These are phyloP conservation scores for Saturnia pavonia DNA, from an alignment of 2,888 invertebrate genomes.

Conservation along the genomic window DNA sequence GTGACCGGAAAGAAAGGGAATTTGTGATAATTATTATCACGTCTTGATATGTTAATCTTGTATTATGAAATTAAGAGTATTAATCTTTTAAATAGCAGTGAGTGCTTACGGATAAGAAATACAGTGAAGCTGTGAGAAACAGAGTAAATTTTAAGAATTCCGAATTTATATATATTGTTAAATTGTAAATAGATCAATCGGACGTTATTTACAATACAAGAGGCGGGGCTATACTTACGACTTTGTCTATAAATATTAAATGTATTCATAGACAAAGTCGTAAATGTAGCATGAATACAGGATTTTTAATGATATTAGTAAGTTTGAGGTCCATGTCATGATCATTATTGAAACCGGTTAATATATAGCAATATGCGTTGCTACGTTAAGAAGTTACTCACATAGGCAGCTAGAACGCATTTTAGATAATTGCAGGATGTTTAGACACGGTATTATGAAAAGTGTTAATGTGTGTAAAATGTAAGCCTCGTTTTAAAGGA, in stretches of 20 bases:
- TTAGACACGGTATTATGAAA: background rate
- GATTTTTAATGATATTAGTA: background rate
- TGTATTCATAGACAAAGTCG: background rate
- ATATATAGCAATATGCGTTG: background rate
- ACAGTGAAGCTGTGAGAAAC: background rate
- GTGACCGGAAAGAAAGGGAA: constrained; percentile 10
- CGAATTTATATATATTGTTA: background rate
- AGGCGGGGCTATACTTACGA: background rate
- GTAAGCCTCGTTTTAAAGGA: background rate
- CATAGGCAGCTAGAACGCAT: background rate
- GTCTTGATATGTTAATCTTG: background rate
- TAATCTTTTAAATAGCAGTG: background rate
- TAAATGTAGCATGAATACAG: background rate
- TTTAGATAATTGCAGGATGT: background rate
- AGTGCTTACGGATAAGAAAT: background rate
- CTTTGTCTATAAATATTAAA: background rate
- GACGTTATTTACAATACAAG: background rate
- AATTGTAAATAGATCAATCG: background rate
- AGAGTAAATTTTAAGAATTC: background rate
- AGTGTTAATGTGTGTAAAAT: background rate
- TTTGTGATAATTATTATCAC: constrained; percentile 4
- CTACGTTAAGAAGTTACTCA: background rate
- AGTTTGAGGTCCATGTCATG: background rate
- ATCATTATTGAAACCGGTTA: background rate
- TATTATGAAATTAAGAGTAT: constrained; percentile 2